Evolutionary conservation across 2,888 invertebrate species (phyloP), one percentile per base, ranked within the genome.

Genomic region (Cheilosia urbana): DNA sequence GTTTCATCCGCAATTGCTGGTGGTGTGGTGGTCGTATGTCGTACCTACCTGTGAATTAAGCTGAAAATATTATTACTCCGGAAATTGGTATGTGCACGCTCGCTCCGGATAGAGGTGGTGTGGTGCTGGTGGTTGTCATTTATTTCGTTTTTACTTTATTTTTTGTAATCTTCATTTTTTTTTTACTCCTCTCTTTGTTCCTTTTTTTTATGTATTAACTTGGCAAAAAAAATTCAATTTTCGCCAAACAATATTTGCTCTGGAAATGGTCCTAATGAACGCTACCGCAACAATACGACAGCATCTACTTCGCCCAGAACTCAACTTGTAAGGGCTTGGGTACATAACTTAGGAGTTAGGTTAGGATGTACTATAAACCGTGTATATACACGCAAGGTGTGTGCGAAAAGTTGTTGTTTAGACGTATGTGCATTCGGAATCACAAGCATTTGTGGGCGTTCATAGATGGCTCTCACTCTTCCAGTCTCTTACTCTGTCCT

Each of bases 101-200:
- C 37, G 11, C 19, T 13, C 42, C 13, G 17, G 5, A 24, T 19
- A 49, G 13, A n/a, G n/a, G n/a, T n/a, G n/a, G n/a, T n/a, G n/a
- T n/a, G n/a, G 13, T 5, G 42, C 24, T 37, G 37, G 47, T 63
- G 47, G 62, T 63, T 75, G 71, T 72, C 76, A 72, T 71, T 83
- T 79, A 79, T 69, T 84, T 65, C 55, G 53, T 51, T 84, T 79
- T 68, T 49, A 73, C 62, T 83, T 83, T 78, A 78, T 73, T 83
- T 78, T 83, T 75, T 79, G 63, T 73, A 79, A 66, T 77, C 60
- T 72, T 53, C 15, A 63, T 78, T 66, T 53, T 40, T 65, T 47
- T 51, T 2, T 2, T 17, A 37, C 21, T n/a, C 4, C 11, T 53
- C 47, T 30, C 17, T 37, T 9, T 49, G 42, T 45, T 27, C 27